Evolutionary conservation across 2,113 vertebrate species (phyloP).

Genomic region (Telmatochromis sp.): DNA sequence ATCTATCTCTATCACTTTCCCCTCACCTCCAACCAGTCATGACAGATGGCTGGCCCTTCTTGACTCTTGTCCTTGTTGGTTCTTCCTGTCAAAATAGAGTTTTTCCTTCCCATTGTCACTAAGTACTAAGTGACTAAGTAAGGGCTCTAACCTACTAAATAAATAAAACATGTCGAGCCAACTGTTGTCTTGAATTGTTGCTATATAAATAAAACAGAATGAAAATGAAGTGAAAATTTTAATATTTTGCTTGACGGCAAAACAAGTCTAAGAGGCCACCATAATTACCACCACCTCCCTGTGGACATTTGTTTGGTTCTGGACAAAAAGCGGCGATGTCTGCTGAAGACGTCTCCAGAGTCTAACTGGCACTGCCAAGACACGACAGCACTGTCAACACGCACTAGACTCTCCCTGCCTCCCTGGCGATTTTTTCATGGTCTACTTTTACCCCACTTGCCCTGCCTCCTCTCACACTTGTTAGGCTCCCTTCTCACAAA

Average conservation of each 20-base stretch:
- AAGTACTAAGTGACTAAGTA: not conserved
- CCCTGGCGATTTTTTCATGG: not conserved
- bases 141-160: not conserved
- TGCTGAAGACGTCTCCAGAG: conserved; percentile 46
- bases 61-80: not conserved
- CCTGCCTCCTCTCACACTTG: not conserved
- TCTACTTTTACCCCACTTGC: not conserved
- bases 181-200: not conserved
- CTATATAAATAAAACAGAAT: not conserved
- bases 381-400: conserved; percentile 37
- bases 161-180: accelerated
- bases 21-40: not conserved
- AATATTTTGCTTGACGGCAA: not conserved
- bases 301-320: not conserved
- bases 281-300: not conserved
- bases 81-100: not conserved
- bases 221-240: not conserved
- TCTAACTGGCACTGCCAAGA: conserved; percentile 45
- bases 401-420: conserved; percentile 18
- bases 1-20: no score
- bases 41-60: not conserved
- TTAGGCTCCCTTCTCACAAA: not conserved
- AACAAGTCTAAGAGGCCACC: not conserved
- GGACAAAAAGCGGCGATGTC: conserved; percentile 30
- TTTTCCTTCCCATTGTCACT: not conserved